These are phyloP conservation scores for Virgularia gustaviana DNA, from an alignment of 92 coral and sea anemone species.

Conservation along the genomic window DNA sequence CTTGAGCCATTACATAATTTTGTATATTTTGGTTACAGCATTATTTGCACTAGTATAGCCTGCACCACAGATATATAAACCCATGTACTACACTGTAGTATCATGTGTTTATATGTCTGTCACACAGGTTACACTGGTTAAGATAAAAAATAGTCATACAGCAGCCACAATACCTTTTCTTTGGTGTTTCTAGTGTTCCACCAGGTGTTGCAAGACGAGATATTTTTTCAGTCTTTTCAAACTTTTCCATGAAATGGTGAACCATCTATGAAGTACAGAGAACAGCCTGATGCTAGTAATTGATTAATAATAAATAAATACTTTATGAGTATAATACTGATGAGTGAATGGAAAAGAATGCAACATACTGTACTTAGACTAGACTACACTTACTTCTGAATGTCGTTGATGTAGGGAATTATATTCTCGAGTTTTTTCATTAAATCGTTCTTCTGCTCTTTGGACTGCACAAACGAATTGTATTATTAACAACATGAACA, in stretches of 20 bases:
- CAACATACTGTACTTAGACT: background rate
- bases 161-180: too few relatives aligned
- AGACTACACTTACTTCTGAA: conserved; percentile 71
- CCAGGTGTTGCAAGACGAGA: conserved; percentile 45
- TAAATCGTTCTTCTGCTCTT: conserved; percentile 86
- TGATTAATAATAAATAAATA: background rate
- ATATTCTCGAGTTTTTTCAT: conserved; percentile 86
- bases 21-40: too few relatives aligned
- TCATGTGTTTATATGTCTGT: too few relatives aligned
- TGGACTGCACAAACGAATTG: conserved; percentile 68
- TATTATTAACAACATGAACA: background rate
- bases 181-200: conserved; percentile 64
- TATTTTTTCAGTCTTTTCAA: conserved; percentile 74
- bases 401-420: conserved; percentile 79
- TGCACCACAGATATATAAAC: too few relatives aligned
- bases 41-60: too few relatives aligned
- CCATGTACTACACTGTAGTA: too few relatives aligned
- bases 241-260: conserved; percentile 91
- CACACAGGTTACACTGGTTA: too few relatives aligned
- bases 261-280: conserved; percentile 59
- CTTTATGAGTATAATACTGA: background rate
- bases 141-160: too few relatives aligned
- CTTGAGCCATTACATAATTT: too few relatives aligned
- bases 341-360: background rate
- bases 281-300: too few relatives aligned